A percentile compares a stretch with the other conserved stretches of the same genome.
phyloP scores from a whole-genome alignment of 2,113 vertebrate species.

The Epinephelus fuscoguttatus region DNA sequence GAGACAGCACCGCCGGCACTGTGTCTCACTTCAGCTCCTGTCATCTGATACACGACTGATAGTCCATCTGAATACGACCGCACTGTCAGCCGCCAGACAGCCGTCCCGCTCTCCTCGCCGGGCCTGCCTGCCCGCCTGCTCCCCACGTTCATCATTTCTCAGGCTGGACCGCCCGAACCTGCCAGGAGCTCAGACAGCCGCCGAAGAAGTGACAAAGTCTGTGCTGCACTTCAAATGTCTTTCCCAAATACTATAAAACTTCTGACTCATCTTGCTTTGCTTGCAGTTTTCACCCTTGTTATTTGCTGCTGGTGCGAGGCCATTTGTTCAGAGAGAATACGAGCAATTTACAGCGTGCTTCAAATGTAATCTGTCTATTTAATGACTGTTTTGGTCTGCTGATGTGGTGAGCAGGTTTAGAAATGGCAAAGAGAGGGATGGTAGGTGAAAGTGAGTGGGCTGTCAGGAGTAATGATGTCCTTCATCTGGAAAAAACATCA shows the following conservation, averaged over 20 bases:
- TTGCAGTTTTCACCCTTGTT: slow-evolving; percentile 64
- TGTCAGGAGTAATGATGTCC: slow-evolving; percentile 49
- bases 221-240: slow-evolving; percentile 71
- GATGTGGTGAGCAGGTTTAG: slow-evolving; percentile 26
- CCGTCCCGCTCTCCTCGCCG: slow-evolving; percentile 44
- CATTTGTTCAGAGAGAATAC: slow-evolving; percentile 57
- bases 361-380: slow-evolving; percentile 59
- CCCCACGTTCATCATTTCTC: slow-evolving; percentile 70
- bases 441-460: slow-evolving; percentile 29
- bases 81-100: slow-evolving; percentile 77
- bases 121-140: slow-evolving; percentile 29
- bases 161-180: slow-evolving; percentile 62
- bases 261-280: slow-evolving; percentile 66
- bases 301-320: slow-evolving; percentile 26
- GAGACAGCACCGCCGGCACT: slow-evolving; percentile 61
- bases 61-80: slow-evolving; percentile 77
- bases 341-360: slow-evolving; percentile 40
- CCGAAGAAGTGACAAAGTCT: slow-evolving; percentile 64
- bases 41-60: slow-evolving; percentile 79
- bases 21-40: slow-evolving; percentile 82
- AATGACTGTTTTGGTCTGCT: slow-evolving; percentile 37
- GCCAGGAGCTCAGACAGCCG: slow-evolving; percentile 66
- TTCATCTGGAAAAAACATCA: slow-evolving; percentile 1
- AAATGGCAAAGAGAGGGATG: neutral
- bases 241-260: slow-evolving; percentile 72